Percentiles rank a stretch among this genome's conserved stretches.
These are phyloP conservation scores for human DNA, from an alignment of 2,113 vertebrate genomes.

Conservation along the genomic window GRCh38 chr15:95955001-95955500, in stretches of 20 bases:
- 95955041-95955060: accelerated
- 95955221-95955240: constrained; percentile 84
- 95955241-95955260: constrained; percentile 76
- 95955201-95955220: constrained; percentile 84
- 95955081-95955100: constrained; percentile 67
- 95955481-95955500: background rate
- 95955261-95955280: constrained; percentile 28
- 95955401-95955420: background rate
- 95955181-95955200: constrained; percentile 84
- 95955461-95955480: background rate
- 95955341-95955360: constrained; percentile 74
- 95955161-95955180: constrained; percentile 77
- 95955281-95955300: constrained; percentile 78
- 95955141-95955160: constrained; percentile 76
- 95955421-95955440: accelerated
- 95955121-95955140: constrained; percentile 73
- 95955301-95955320: constrained; percentile 84
- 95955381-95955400: background rate
- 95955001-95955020: too few relatives aligned
- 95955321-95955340: constrained; percentile 83
- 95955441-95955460: background rate
- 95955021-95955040: too few relatives aligned
- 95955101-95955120: constrained; percentile 71
- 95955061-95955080: constrained; percentile 73
- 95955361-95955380: constrained; percentile 64